A percentile compares a stretch with the other conserved stretches of the same genome.
These are phyloP conservation scores for Drosophila athabasca DNA, from an alignment of 1,140 invertebrate species.

Conservation along the genomic window DNA sequence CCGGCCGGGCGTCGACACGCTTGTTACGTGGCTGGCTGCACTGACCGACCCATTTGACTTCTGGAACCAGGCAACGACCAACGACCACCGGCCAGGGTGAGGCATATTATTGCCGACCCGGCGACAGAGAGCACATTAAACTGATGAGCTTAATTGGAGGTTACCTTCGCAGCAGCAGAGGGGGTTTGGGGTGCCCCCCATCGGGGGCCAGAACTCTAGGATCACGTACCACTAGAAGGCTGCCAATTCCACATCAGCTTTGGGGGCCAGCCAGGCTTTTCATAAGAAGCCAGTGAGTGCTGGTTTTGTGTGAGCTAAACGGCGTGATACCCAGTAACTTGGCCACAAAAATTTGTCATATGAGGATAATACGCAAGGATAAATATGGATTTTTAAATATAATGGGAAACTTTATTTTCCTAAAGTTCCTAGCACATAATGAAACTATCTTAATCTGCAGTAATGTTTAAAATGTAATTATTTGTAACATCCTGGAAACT, in stretches of 20 bases:
- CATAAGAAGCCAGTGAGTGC: not conserved
- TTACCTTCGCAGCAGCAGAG: constrained; percentile 57
- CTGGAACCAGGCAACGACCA: too few species aligned
- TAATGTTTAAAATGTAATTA: too few species aligned
- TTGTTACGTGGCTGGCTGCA: constrained; percentile 53
- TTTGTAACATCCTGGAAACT: too few species aligned
- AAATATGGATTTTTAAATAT: too few species aligned
- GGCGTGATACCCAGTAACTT: constrained; percentile 4
- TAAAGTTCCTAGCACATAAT: too few species aligned
- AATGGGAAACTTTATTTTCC: too few species aligned
- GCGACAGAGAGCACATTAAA: constrained; percentile 77
- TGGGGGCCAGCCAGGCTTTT: constrained; percentile 8
- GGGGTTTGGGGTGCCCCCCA: constrained; percentile 8
- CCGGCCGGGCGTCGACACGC: constrained; percentile 64
- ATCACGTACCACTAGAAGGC: constrained; percentile 57
- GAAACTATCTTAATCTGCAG: too few species aligned
- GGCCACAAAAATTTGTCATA: too few species aligned
- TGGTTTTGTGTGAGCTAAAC: not conserved
- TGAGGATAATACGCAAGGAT: too few species aligned
- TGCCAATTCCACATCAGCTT: constrained; percentile 44
- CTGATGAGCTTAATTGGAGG: constrained; percentile 81
- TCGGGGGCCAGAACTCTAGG: constrained; percentile 18
- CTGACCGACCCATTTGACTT: too few species aligned
- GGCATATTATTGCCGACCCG: constrained; percentile 70
- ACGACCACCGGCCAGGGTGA: constrained; percentile 32